Base-by-base conservation (phyloP, 2,888 invertebrate genomes). In the Syrista parreyssii region DNA sequence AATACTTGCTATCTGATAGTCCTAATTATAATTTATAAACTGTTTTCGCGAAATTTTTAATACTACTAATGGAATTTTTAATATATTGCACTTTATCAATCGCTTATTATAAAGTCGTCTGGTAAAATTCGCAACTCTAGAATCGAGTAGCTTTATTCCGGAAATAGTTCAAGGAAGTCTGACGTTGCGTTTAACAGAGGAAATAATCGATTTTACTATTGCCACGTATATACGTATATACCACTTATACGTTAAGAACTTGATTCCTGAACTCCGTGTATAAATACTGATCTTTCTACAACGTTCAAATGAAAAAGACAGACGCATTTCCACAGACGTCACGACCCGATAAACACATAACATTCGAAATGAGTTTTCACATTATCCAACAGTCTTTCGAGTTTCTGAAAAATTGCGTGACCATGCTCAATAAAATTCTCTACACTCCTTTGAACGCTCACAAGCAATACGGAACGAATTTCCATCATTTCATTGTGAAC, bases 371-470 rank as follows among this genome's bases (percentile, higher is more conserved):
- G 2, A 6, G 9, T 55, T 55, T 55, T 55, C 55, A 2, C 55
- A 23, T 55, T 55, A 23, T 55, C 55, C 23, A 55, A 55, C 31
- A 32, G 3, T 33, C 71, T 71, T 31, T 71, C 30, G 31, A 33
- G 12, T 71, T 71, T 71, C 31, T 71, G 15, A 11, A 71, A 71
- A 71, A 71, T 71, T 30, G 71, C 71, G 12, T 33, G 71, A 33
- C 71, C 71, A 71, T 9, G 31, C 31, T 71, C 71, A 33, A 71
- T 71, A 71, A 71, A 71, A 71, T 71, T 33, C 71, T 71, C 31
- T 15, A 71, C 71, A 31, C 31, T 71, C 12, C 30, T 71, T 71
- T 71, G 12, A 71, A 71, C 71, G 71, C 31, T 33, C 71, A 55
- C 55, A 55, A 55, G 55, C 55, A 55, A 55, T 55, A 55, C 55